Percentiles rank a stretch among this genome's conserved stretches.
These are phyloP conservation scores for Carcina quercana DNA, from an alignment of 2,888 invertebrate genomes.

Conservation along the genomic window DNA sequence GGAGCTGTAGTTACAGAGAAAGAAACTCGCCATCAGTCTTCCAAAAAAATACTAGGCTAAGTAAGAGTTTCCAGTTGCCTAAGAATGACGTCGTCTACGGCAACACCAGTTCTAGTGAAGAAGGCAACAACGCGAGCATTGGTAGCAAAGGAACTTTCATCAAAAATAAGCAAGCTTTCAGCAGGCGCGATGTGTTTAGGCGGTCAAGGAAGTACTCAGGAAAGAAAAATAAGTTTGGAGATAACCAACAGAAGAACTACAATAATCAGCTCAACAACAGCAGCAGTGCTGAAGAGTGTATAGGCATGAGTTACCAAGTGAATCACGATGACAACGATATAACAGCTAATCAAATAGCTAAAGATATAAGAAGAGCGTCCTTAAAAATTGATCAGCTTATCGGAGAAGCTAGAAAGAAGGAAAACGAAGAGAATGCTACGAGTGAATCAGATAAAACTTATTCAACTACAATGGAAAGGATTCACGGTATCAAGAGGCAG, in stretches of 20 bases:
- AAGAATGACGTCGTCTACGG: conserved; percentile 60
- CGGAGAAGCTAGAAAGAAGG: conserved; percentile 55
- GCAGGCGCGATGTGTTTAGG: conserved; percentile 64
- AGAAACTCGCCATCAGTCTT: conserved; percentile 65
- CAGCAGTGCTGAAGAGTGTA: conserved; percentile 64
- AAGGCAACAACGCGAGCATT: conserved; percentile 54
- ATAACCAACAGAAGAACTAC: conserved; percentile 47
- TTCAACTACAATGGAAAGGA: conserved; percentile 71
- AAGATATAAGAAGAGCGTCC: conserved; percentile 72
- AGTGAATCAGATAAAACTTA: conserved; percentile 66
- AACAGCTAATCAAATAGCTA: conserved; percentile 70
- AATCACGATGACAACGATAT: conserved; percentile 72
- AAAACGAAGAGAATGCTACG: conserved; percentile 37
- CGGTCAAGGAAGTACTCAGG: conserved; percentile 68
- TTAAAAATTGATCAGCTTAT: conserved; percentile 72
- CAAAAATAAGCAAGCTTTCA: conserved; percentile 73
- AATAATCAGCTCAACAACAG: conserved; percentile 53
- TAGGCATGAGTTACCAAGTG: conserved; percentile 66
- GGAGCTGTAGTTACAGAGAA: conserved; percentile 67
- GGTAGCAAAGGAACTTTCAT: conserved; percentile 71
- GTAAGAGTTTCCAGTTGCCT: conserved; percentile 68
- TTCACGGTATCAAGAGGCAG: conserved; percentile 72
- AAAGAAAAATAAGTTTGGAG: conserved; percentile 54
- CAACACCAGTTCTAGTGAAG: conserved; percentile 69
- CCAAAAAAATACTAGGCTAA: conserved; percentile 69